Evolutionary conservation across 1,140 invertebrate genomes (phyloP).

Genomic region (Caligus rogercresseyi): DNA sequence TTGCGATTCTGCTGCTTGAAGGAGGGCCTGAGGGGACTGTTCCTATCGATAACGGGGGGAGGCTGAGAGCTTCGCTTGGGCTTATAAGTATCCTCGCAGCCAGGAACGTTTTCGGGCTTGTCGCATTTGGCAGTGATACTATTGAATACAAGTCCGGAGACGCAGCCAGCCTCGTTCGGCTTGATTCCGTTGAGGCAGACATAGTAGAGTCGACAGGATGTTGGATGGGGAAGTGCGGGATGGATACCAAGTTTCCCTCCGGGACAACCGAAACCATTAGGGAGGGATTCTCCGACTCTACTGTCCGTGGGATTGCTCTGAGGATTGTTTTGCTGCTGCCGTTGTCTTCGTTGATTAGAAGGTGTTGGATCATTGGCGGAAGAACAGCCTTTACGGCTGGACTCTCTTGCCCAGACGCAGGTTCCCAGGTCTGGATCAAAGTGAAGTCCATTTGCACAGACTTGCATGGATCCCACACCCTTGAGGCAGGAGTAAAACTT

Average conservation of each 20-base stretch:
- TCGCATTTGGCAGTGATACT: conserved; percentile 7
- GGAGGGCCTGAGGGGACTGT: neutral
- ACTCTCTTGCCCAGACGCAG: conserved; percentile 23
- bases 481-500: conserved; percentile 75
- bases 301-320: neutral
- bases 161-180: conserved; percentile 64
- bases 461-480: conserved; percentile 43
- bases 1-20: neutral
- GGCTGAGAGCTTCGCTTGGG: neutral
- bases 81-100: conserved; percentile 18
- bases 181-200: conserved; percentile 69
- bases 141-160: conserved; percentile 56
- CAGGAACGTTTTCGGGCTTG: conserved; percentile 17
- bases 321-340: neutral
- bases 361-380: neutral
- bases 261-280: conserved; percentile 61
- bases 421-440: conserved; percentile 22
- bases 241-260: conserved; percentile 23
- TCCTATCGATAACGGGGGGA: no score
- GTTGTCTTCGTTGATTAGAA: neutral
- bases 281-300: neutral
- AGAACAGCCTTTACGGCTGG: conserved; percentile 6
- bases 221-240: conserved; percentile 30
- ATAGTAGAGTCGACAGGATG: conserved; percentile 69
- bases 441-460: conserved; percentile 24